phyloP scores from a whole-genome alignment of 2,797 vertebrate genomes.

The Heteromormyrus szaboi region DNA sequence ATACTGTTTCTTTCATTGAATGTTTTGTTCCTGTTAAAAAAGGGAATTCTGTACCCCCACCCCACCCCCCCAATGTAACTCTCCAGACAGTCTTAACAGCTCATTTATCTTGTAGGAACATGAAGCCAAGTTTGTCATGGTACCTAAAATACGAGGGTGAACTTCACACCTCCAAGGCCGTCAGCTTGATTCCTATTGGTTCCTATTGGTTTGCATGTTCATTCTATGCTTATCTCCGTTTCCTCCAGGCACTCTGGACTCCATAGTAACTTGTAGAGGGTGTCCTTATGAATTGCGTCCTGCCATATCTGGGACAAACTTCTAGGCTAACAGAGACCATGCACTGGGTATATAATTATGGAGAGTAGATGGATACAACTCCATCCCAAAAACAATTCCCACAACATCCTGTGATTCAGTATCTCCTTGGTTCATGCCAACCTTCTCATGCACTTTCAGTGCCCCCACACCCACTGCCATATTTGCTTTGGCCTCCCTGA shows the following conservation, averaged over 20 bases:
- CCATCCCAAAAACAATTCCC: background rate
- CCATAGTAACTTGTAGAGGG: background rate
- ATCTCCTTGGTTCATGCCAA: background rate
- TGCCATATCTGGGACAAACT: background rate
- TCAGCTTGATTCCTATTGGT: background rate
- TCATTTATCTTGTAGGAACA: conserved; percentile 25
- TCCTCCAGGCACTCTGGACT: background rate
- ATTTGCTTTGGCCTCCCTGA: background rate
- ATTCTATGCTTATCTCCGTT: background rate
- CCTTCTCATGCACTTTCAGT: background rate
- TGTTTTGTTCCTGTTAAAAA: background rate
- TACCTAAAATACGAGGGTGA: background rate
- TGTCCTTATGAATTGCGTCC: background rate
- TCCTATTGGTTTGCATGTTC: background rate
- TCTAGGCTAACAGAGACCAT: background rate
- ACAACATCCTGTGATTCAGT: background rate
- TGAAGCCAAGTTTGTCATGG: background rate
- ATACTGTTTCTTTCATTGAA: background rate
- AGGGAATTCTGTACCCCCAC: conserved; percentile 19
- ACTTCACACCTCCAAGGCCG: background rate
- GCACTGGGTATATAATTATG: background rate
- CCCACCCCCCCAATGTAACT: conserved; percentile 19
- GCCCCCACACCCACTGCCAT: background rate
- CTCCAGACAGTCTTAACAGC: conserved; percentile 25
- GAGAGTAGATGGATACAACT: background rate